Conservation (phyloP, 1,140 invertebrate species). For the Pentalonia nigronervosa region DNA sequence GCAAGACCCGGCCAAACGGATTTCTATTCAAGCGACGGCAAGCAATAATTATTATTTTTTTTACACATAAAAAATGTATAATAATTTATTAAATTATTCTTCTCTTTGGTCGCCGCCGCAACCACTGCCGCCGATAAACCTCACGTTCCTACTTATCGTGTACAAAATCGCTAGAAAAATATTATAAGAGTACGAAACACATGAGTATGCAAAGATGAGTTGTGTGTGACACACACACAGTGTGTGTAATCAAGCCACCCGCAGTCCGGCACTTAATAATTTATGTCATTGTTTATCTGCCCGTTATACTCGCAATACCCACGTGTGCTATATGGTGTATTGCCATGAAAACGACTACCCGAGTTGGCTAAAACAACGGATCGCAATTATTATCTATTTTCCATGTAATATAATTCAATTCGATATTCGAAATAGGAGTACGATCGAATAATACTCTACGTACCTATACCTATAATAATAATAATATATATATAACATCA, state of each 20-base stretch:
- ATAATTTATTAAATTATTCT: not conserved
- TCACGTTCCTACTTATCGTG: not conserved
- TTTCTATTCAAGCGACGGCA: not conserved
- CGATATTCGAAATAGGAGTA: not conserved
- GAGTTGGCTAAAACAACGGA: not conserved
- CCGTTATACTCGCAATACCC: not conserved
- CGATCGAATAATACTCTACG: not conserved
- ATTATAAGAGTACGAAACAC: not conserved
- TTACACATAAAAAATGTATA: not conserved
- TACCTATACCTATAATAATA: not conserved
- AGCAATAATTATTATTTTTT: conserved; percentile 17
- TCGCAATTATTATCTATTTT: not conserved
- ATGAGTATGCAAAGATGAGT: not conserved
- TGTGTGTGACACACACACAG: not conserved
- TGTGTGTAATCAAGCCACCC: not conserved
- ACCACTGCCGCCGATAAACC: not conserved
- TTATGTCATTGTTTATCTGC: not conserved
- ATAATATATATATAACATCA: not conserved
- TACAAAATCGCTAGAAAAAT: conserved; percentile 18
- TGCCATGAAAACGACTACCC: not conserved
- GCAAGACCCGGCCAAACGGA: not conserved
- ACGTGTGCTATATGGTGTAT: not conserved
- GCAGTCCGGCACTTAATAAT: not conserved
- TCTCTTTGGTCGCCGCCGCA: not conserved
- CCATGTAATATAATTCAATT: not conserved